Percentiles rank a stretch among this genome's conserved stretches.
These are phyloP conservation scores for Psococerastis gibbosa DNA, from an alignment of 2,888 invertebrate genomes.

Conservation along the genomic window DNA sequence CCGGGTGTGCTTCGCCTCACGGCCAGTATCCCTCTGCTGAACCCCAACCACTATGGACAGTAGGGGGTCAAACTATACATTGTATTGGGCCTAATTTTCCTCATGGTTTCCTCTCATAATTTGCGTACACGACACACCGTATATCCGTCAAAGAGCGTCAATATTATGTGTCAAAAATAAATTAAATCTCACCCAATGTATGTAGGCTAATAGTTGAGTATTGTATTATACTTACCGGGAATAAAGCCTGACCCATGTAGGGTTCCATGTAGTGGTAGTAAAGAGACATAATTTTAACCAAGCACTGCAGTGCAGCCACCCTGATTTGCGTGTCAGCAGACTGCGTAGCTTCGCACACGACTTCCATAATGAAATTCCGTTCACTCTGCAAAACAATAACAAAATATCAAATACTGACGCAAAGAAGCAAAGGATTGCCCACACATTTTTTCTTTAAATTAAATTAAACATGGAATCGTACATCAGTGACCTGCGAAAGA, in stretches of 20 bases:
- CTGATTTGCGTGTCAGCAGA: slow-evolving; percentile 76
- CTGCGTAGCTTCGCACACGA: slow-evolving; percentile 97
- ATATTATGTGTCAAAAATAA: too few species aligned
- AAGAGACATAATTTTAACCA: slow-evolving; percentile 93
- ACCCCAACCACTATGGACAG: too few species aligned
- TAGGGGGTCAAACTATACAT: too few species aligned
- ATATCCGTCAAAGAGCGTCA: too few species aligned
- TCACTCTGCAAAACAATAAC: slow-evolving; percentile 39
- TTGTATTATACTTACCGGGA: slow-evolving; percentile 55
- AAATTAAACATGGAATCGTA: too few species aligned
- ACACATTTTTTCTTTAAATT: background rate
- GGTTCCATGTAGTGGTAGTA: slow-evolving; percentile 99
- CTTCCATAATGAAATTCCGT: slow-evolving; percentile 98
- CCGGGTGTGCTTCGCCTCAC: too few species aligned
- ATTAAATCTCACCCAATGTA: too few species aligned
- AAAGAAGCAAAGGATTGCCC: background rate
- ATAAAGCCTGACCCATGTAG: slow-evolving; percentile 95
- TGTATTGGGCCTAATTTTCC: too few species aligned
- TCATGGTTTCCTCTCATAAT: too few species aligned
- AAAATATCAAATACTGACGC: background rate
- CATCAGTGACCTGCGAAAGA: background rate
- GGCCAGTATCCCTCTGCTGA: too few species aligned
- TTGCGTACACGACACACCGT: too few species aligned
- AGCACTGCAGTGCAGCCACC: slow-evolving; percentile 93
- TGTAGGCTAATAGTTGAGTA: too few species aligned